These are phyloP conservation scores for Acronicta alni DNA, from an alignment of 2,888 invertebrate species.

Conservation along the genomic window DNA sequence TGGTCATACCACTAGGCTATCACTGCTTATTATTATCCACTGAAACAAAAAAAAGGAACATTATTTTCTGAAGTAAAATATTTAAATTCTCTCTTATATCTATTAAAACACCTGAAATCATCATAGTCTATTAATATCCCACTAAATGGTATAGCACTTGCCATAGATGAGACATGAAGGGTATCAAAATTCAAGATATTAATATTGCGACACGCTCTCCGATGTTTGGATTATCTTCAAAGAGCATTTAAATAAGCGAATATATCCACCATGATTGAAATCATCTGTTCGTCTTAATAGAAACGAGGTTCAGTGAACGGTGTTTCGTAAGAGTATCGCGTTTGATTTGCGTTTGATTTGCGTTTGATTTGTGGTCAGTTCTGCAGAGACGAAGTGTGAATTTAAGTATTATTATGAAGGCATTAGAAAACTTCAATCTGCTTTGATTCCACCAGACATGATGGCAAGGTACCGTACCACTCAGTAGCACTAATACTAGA, in stretches of 20 bases:
- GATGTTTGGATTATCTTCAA: constrained; percentile 44
- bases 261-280: constrained; percentile 29
- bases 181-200: constrained; percentile 35
- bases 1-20: too few relatives aligned
- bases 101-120: not conserved
- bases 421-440: too few relatives aligned
- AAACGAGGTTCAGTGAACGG: constrained; percentile 29
- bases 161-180: constrained; percentile 28
- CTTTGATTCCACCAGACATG: too few relatives aligned
- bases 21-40: too few relatives aligned
- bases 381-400: too few relatives aligned
- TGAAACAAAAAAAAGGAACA: too few relatives aligned
- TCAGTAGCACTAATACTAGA: too few relatives aligned
- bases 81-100: not conserved
- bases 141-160: constrained; percentile 1
- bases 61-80: too few relatives aligned
- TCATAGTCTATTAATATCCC: not conserved
- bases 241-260: constrained; percentile 34
- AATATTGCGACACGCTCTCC: constrained; percentile 30
- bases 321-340: constrained; percentile 31
- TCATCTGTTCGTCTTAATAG: constrained; percentile 26
- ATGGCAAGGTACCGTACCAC: too few relatives aligned
- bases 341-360: too few relatives aligned
- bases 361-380: too few relatives aligned
- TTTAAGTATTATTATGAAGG: too few relatives aligned